Evolutionary conservation across 2,113 vertebrate genomes (phyloP).

Genomic region (Barnardius zonarius): DNA sequence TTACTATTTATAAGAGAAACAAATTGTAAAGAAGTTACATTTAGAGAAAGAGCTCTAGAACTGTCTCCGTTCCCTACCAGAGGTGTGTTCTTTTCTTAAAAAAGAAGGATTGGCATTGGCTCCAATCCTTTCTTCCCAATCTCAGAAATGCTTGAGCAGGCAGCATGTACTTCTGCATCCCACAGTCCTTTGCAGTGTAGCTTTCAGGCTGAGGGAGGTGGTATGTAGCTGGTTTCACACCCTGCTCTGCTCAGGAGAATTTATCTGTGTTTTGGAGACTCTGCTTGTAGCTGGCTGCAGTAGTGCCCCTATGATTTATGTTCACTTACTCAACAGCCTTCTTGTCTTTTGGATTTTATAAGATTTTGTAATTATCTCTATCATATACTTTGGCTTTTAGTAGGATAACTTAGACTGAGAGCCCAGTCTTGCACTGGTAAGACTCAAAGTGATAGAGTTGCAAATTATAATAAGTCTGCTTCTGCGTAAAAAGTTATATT

Average conservation of each 20-base stretch:
- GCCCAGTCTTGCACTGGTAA: neutral
- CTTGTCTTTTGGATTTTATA: neutral
- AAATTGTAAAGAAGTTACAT: neutral
- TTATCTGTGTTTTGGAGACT: neutral
- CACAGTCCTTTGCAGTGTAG: neutral
- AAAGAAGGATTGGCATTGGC: accelerated
- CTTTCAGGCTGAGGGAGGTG: neutral
- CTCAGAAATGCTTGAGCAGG: neutral
- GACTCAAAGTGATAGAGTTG: neutral
- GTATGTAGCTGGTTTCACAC: neutral
- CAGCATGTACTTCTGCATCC: neutral
- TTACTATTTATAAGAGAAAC: neutral
- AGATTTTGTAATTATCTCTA: neutral
- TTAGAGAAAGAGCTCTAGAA: neutral
- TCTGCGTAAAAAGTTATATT: neutral
- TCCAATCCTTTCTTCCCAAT: neutral
- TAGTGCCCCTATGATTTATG: neutral
- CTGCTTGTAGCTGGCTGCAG: neutral
- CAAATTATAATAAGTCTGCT: neutral
- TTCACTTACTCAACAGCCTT: neutral
- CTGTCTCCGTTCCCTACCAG: neutral
- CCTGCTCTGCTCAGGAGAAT: neutral
- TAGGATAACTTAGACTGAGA: neutral
- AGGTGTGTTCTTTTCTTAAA: neutral
- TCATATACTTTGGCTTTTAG: neutral